phyloP scores from a whole-genome alignment of 2,888 invertebrate species.

The Incurvaria masculella region DNA sequence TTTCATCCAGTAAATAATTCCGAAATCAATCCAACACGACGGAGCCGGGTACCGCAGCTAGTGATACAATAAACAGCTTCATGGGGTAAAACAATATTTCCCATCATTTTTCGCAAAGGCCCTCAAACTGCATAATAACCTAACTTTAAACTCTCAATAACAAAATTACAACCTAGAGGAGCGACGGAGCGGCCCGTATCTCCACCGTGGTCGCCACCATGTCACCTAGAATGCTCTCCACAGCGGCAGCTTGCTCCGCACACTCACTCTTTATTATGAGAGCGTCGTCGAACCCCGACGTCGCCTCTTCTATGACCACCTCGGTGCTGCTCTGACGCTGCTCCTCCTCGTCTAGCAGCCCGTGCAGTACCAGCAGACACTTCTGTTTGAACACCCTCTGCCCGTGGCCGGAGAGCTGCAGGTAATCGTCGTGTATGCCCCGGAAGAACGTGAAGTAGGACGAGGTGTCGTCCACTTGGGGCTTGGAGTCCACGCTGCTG shows the following conservation, averaged over 20 bases:
- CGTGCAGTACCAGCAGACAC: slow-evolving; percentile 34
- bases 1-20: too few relatives aligned
- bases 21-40: too few relatives aligned
- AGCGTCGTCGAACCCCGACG: neutral
- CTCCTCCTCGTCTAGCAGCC: slow-evolving; percentile 36
- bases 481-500: slow-evolving; percentile 19
- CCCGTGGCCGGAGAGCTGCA: slow-evolving; percentile 28
- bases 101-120: too few relatives aligned
- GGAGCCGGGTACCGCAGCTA: too few relatives aligned
- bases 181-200: too few relatives aligned
- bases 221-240: neutral
- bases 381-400: slow-evolving; percentile 35
- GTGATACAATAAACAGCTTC: too few relatives aligned
- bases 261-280: neutral
- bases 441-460: slow-evolving; percentile 47
- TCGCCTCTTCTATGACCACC: neutral
- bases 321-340: neutral
- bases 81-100: too few relatives aligned
- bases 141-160: too few relatives aligned
- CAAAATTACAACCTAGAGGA: too few relatives aligned
- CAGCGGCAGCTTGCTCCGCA: neutral
- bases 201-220: neutral
- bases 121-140: too few relatives aligned
- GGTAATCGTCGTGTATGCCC: slow-evolving; percentile 38
- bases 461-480: slow-evolving; percentile 33